Percentiles rank a stretch among this genome's conserved stretches.
phyloP scores from a whole-genome alignment of 2,888 invertebrate genomes.

The Nycteola revayana region DNA sequence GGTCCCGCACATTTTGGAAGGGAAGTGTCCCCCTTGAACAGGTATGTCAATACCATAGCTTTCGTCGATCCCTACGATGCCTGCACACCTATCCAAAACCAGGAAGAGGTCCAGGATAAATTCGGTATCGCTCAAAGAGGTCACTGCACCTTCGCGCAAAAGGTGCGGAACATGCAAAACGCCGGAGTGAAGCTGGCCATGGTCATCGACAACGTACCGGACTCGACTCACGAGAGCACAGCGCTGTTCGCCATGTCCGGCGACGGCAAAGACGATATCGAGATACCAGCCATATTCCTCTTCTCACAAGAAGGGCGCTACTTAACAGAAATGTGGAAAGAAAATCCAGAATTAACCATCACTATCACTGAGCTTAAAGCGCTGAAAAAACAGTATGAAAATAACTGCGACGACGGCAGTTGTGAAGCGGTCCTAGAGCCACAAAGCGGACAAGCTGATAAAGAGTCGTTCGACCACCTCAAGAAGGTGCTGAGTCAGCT shows the following conservation, averaged over 20 bases:
- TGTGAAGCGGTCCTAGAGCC: slow-evolving; percentile 46
- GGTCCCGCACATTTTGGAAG: slow-evolving; percentile 96
- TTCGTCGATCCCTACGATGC: slow-evolving; percentile 87
- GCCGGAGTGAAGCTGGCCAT: slow-evolving; percentile 93
- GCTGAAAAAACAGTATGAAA: slow-evolving; percentile 49
- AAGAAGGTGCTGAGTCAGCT: slow-evolving; percentile 70
- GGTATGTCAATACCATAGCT: slow-evolving; percentile 84
- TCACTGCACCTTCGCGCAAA: slow-evolving; percentile 97
- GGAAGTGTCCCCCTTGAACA: slow-evolving; percentile 85
- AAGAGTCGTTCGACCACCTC: slow-evolving; percentile 62
- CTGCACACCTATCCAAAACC: slow-evolving; percentile 82
- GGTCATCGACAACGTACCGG: slow-evolving; percentile 91
- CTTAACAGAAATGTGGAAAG: slow-evolving; percentile 82
- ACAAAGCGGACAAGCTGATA: slow-evolving; percentile 37
- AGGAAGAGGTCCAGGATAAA: slow-evolving; percentile 83
- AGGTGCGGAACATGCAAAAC: slow-evolving; percentile 91
- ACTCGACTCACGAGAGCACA: slow-evolving; percentile 87
- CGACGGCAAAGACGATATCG: slow-evolving; percentile 92
- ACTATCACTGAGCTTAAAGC: slow-evolving; percentile 75
- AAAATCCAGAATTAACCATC: slow-evolving; percentile 80
- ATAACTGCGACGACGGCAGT: slow-evolving; percentile 43
- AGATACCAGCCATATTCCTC: slow-evolving; percentile 95
- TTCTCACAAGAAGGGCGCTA: slow-evolving; percentile 89
- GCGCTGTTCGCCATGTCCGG: slow-evolving; percentile 98
- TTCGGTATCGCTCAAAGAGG: slow-evolving; percentile 95